phyloP scores from a whole-genome alignment of 2,113 vertebrate genomes.

The Nettapus auritus region DNA sequence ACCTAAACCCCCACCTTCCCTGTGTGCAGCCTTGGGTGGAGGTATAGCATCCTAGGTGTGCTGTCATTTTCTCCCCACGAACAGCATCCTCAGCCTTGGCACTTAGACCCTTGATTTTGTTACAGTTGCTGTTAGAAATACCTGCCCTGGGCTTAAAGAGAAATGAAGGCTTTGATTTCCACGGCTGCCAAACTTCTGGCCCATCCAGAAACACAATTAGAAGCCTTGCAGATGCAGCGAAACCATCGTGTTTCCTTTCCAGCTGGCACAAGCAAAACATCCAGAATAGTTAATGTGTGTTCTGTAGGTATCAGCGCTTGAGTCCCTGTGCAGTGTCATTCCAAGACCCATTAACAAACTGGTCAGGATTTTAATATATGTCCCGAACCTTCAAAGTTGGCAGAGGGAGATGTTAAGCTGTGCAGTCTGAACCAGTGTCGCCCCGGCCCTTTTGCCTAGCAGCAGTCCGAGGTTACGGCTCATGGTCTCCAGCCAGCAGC shows the following conservation, averaged over 20 bases:
- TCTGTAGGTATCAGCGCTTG: not conserved
- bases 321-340: not conserved
- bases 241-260: not conserved
- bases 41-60: not conserved
- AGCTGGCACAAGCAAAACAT: constrained; percentile 20
- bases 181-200: constrained; percentile 10
- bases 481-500: not conserved
- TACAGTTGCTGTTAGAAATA: not conserved
- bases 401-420: not conserved
- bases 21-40: not conserved
- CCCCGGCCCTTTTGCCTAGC: not conserved
- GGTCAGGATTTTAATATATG: not conserved
- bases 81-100: not conserved
- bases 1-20: not conserved
- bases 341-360: not conserved
- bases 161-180: not conserved
- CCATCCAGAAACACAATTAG: constrained; percentile 14
- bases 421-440: too few relatives aligned
- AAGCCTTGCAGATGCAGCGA: not conserved
- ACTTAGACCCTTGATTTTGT: not conserved
- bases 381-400: not conserved
- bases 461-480: too few relatives aligned
- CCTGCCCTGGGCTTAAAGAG: not conserved
- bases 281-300: not conserved
- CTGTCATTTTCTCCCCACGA: not conserved